Percentiles rank a stretch among this genome's conserved stretches.
Conservation (phyloP, 2,888 invertebrate genomes). For the Schrankia costaestrigalis region DNA sequence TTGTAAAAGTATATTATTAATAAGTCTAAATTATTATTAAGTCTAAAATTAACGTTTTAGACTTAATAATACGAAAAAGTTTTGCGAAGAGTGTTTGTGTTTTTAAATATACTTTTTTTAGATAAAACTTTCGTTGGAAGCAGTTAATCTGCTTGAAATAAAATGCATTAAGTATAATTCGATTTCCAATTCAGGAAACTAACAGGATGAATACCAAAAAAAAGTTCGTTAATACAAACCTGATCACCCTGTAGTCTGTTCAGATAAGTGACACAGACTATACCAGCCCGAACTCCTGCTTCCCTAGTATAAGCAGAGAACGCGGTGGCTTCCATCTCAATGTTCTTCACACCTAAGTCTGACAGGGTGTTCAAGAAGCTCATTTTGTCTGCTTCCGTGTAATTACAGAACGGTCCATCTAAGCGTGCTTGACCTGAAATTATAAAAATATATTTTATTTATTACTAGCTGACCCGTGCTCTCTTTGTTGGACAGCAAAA, state of each 20-base stretch:
- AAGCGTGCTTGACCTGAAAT: slow-evolving; percentile 85
- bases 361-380: slow-evolving; percentile 77
- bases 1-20: too few relatives aligned
- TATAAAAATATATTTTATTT: background rate
- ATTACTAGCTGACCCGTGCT: too few relatives aligned
- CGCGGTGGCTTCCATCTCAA: slow-evolving; percentile 90
- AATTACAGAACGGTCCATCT: slow-evolving; percentile 88
- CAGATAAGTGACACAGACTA: slow-evolving; percentile 86
- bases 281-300: slow-evolving; percentile 83
- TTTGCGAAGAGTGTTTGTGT: too few relatives aligned
- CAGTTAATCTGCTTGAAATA: background rate
- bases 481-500: too few relatives aligned
- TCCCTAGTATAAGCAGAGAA: slow-evolving; percentile 85
- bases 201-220: background rate
- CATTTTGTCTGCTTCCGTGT: slow-evolving; percentile 83
- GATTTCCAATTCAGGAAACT: background rate
- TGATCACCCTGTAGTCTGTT: slow-evolving; percentile 87
- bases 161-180: background rate
- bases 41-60: too few relatives aligned
- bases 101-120: too few relatives aligned
- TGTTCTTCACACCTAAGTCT: slow-evolving; percentile 83
- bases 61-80: too few relatives aligned
- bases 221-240: slow-evolving; percentile 48
- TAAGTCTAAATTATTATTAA: too few relatives aligned
- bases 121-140: too few relatives aligned